Conservation (phyloP, 2,113 vertebrate genomes). For the Rutilus rutilus region DNA sequence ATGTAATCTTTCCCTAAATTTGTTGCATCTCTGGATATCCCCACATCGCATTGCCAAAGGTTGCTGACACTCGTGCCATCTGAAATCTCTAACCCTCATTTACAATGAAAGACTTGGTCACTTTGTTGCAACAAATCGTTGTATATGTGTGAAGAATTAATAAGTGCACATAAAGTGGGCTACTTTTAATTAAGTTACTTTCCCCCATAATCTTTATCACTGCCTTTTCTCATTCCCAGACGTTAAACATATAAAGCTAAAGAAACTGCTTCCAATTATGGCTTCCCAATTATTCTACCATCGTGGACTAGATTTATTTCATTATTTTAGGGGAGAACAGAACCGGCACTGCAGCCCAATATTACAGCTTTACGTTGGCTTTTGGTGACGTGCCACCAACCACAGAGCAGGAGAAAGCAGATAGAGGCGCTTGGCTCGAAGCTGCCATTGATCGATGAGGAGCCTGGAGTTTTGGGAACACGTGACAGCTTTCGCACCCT, state of each 20-base stretch:
- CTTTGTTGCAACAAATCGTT: neutral
- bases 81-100: neutral
- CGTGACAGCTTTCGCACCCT: conserved; percentile 55
- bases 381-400: conserved; percentile 44
- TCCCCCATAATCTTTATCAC: conserved; percentile 1
- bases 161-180: neutral
- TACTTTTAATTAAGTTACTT: conserved; percentile 52
- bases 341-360: conserved; percentile 21
- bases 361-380: neutral
- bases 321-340: conserved; percentile 1
- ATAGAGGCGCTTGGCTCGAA: conserved; percentile 36
- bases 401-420: conserved; percentile 41
- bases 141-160: conserved; percentile 6
- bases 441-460: conserved; percentile 60
- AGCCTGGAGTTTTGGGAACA: conserved; percentile 46
- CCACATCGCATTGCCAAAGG: neutral
- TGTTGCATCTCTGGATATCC: neutral
- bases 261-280: conserved; percentile 48
- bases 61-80: too few species aligned
- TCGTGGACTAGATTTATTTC: conserved; percentile 30
- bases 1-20: neutral
- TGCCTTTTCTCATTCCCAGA: conserved; percentile 46
- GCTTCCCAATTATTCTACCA: conserved; percentile 42
- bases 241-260: conserved; percentile 27
- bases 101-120: neutral